Evolutionary conservation across 1,140 invertebrate species (phyloP).

Genomic region (Andrena cerasifolii): DNA sequence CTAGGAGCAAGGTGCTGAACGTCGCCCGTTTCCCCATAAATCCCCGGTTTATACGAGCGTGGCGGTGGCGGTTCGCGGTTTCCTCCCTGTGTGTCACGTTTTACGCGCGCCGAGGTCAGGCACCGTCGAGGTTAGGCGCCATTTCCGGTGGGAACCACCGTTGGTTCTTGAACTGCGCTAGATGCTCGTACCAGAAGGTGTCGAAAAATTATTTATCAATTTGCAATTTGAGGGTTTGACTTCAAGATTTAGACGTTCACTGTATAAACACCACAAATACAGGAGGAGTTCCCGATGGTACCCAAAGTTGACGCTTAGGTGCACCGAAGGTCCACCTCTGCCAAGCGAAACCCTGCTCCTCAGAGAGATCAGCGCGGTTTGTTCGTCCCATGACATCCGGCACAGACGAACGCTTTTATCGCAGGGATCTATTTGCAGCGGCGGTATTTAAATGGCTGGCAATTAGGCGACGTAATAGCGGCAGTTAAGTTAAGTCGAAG

Average conservation of each 20-base stretch:
- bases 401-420: conserved; percentile 23
- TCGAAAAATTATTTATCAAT: too few species aligned
- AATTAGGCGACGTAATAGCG: conserved; percentile 71
- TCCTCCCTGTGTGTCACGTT: conserved; percentile 69
- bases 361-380: too few species aligned
- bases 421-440: conserved; percentile 56
- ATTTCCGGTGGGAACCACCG: not conserved
- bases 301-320: too few species aligned
- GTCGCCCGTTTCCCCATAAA: conserved; percentile 69
- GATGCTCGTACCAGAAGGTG: not conserved
- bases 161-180: not conserved
- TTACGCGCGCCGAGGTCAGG: conserved; percentile 27
- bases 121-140: not conserved
- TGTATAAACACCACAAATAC: too few species aligned
- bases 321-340: too few species aligned
- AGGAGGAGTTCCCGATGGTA: too few species aligned
- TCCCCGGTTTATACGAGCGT: conserved; percentile 71
- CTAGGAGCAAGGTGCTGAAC: conserved; percentile 40
- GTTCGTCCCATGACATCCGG: conserved; percentile 14
- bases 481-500: conserved; percentile 63
- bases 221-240: too few species aligned
- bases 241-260: too few species aligned
- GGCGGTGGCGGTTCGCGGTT: conserved; percentile 72
- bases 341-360: too few species aligned
- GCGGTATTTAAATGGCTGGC: conserved; percentile 68